A percentile compares a stretch with the other conserved stretches of the same genome.
Conservation (phyloP, 2,888 invertebrate species). For the Lepidonotus clava region DNA sequence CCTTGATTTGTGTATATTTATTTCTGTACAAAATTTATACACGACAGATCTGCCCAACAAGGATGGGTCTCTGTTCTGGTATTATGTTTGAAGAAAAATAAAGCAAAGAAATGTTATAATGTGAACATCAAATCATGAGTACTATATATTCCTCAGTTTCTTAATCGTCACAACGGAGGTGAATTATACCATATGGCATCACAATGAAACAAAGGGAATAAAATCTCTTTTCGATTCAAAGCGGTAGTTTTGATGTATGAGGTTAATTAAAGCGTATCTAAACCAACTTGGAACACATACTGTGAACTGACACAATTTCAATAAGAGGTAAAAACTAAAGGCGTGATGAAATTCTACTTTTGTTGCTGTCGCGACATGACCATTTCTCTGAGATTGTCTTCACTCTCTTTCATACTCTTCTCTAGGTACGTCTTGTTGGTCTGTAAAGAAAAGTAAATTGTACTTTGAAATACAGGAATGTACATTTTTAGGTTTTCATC, state of each 20-base stretch:
- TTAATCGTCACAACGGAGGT: too few species aligned
- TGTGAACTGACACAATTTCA: not conserved
- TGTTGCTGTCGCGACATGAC: conserved; percentile 75
- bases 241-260: not conserved
- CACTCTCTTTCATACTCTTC: conserved; percentile 90
- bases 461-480: too few species aligned
- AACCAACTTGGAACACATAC: not conserved
- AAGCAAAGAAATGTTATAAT: too few species aligned
- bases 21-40: conserved; percentile 14
- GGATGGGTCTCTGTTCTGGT: not conserved
- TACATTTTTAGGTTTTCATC: too few species aligned
- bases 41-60: not conserved
- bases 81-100: too few species aligned
- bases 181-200: not conserved
- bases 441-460: conserved; percentile 80
- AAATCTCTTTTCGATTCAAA: not conserved
- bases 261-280: not conserved
- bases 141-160: not conserved
- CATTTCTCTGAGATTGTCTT: conserved; percentile 92
- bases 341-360: not conserved
- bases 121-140: conserved; percentile 5
- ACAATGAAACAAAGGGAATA: not conserved
- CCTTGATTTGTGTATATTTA: too few species aligned
- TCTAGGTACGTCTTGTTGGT: conserved; percentile 90
- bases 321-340: not conserved